Conservation (phyloP, 2,888 invertebrate species). For the Tetragonula carbonaria region DNA sequence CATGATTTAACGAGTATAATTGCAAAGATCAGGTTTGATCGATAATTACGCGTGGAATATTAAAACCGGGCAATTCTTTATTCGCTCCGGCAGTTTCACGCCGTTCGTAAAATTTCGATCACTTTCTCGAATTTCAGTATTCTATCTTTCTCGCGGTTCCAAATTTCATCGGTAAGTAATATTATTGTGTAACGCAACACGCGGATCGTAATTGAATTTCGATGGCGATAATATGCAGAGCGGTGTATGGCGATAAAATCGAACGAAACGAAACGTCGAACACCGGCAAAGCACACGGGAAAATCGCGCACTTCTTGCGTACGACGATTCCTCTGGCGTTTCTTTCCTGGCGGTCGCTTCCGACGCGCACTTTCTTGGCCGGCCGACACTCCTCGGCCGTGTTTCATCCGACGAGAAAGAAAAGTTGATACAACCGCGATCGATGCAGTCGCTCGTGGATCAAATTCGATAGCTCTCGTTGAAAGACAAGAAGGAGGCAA, state of each 20-base stretch:
- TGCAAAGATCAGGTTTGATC: neutral
- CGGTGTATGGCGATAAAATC: neutral
- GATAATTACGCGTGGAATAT: neutral
- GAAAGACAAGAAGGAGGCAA: slow-evolving; percentile 64
- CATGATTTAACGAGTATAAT: neutral
- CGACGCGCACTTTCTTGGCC: neutral
- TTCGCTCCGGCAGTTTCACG: neutral
- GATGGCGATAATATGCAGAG: neutral
- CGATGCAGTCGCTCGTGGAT: slow-evolving; percentile 65
- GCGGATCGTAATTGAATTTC: slow-evolving; percentile 1
- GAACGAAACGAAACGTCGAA: slow-evolving; percentile 5
- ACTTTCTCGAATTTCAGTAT: slow-evolving; percentile 26
- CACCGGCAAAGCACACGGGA: slow-evolving; percentile 6
- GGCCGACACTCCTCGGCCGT: neutral
- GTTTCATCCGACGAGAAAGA: slow-evolving; percentile 26
- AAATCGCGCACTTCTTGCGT: no score
- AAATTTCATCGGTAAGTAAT: slow-evolving; percentile 12
- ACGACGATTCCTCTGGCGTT: neutral
- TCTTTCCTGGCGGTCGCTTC: neutral
- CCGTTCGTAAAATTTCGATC: neutral
- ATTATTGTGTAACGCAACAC: neutral
- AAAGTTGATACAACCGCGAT: slow-evolving; percentile 57
- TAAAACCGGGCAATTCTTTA: neutral
- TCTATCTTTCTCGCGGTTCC: neutral
- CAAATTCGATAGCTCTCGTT: slow-evolving; percentile 71